Evolutionary conservation across 1,140 invertebrate species (phyloP).

Genomic region (Megathymus violae): DNA sequence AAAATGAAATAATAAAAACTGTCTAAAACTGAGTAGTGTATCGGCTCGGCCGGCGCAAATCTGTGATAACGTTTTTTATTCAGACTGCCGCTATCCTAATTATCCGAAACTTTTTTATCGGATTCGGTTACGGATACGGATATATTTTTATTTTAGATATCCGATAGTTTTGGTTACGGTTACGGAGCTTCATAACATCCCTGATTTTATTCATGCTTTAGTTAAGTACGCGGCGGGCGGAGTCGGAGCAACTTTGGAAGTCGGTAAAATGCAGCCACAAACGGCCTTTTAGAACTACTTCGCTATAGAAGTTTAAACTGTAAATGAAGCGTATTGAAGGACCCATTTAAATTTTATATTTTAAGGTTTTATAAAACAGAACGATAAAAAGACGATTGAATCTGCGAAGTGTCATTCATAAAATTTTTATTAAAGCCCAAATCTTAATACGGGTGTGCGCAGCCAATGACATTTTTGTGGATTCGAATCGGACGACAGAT

Average conservation of each 20-base stretch:
- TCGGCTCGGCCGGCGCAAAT: too few relatives aligned
- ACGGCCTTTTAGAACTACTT: constrained; percentile 35
- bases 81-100: too few relatives aligned
- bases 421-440: constrained; percentile 28
- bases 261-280: constrained; percentile 17
- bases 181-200: too few relatives aligned
- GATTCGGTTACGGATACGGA: too few relatives aligned
- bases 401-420: constrained; percentile 25
- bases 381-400: constrained; percentile 31
- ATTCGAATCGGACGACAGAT: background rate
- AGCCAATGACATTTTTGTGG: background rate
- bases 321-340: constrained; percentile 47
- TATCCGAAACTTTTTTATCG: too few relatives aligned
- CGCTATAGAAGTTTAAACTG: constrained; percentile 38
- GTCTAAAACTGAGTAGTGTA: too few relatives aligned
- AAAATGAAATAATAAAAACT: too few relatives aligned
- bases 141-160: too few relatives aligned
- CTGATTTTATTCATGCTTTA: constrained; percentile 22
- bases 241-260: background rate
- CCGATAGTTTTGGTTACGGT: too few relatives aligned
- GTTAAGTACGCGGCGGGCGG: background rate
- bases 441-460: constrained; percentile 16
- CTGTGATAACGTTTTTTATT: too few relatives aligned
- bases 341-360: constrained; percentile 48
- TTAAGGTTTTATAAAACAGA: constrained; percentile 42